These are phyloP conservation scores for Lophius piscatorius DNA, from an alignment of 2,113 vertebrate species.

Conservation along the genomic window DNA sequence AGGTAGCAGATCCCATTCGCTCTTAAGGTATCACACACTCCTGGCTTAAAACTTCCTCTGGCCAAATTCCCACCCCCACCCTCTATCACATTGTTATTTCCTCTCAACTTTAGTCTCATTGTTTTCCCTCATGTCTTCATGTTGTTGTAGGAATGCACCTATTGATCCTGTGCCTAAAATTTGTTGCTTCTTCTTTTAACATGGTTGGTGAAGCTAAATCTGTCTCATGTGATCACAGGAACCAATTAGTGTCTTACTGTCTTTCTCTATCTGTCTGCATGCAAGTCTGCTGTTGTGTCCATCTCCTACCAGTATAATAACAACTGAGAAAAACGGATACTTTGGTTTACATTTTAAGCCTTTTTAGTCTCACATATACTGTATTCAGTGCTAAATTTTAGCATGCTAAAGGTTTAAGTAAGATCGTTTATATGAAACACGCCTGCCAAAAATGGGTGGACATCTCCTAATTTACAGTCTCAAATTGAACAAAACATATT, in stretches of 20 bases:
- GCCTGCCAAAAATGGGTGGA: too few species aligned
- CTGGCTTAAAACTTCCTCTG: constrained; percentile 15
- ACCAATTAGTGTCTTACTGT: constrained; percentile 25
- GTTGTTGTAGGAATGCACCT: constrained; percentile 5
- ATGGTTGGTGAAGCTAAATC: constrained; percentile 39
- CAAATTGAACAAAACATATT: too few species aligned
- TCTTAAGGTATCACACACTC: constrained; percentile 48
- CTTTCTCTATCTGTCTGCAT: constrained; percentile 20
- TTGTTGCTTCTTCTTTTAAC: constrained; percentile 8
- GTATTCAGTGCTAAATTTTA: too few species aligned
- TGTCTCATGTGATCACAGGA: constrained; percentile 16
- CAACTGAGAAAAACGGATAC: too few species aligned
- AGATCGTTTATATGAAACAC: too few species aligned
- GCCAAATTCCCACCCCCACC: background rate
- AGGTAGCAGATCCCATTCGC: constrained; percentile 62
- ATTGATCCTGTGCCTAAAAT: constrained; percentile 4
- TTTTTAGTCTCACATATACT: too few species aligned
- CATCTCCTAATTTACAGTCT: too few species aligned
- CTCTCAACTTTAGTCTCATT: background rate
- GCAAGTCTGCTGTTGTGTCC: background rate
- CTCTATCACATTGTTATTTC: background rate
- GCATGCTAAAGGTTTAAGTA: too few species aligned
- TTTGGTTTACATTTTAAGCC: too few species aligned
- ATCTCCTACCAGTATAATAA: too few species aligned
- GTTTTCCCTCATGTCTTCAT: background rate